These are phyloP conservation scores for Acrobeloides nanus DNA, from an alignment of 2,888 invertebrate genomes.

Conservation along the genomic window DNA sequence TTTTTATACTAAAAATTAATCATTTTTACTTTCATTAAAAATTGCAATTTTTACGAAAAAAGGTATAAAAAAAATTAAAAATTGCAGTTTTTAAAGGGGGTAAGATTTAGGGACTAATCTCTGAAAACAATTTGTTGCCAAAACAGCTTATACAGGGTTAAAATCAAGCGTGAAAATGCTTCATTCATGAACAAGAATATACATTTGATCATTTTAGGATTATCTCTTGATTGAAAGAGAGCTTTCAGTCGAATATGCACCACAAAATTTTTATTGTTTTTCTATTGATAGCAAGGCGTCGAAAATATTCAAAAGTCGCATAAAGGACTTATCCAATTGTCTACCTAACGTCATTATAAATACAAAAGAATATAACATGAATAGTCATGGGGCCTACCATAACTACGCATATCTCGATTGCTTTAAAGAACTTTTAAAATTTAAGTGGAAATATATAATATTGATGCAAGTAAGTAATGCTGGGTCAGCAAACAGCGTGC, in stretches of 20 bases:
- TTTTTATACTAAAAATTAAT: not conserved
- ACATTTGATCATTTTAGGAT: slow-evolving; percentile 1
- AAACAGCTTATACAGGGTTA: no score
- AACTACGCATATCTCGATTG: slow-evolving; percentile 8
- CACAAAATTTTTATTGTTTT: slow-evolving; percentile 9
- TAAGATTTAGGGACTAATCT: no score
- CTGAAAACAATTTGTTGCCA: no score
- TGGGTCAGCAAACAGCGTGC: not conserved
- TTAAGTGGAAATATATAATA: slow-evolving; percentile 5
- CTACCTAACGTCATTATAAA: slow-evolving; percentile 5
- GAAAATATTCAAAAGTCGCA: slow-evolving; percentile 1
- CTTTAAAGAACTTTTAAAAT: not conserved
- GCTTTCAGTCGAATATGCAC: slow-evolving; percentile 4
- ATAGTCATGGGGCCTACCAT: slow-evolving; percentile 1
- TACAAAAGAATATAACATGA: slow-evolving; percentile 5
- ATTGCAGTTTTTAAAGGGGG: no score
- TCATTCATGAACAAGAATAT: not conserved
- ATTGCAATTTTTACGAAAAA: not conserved
- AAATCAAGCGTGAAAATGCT: not conserved
- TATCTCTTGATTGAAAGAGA: slow-evolving; percentile 2
- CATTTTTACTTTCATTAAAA: not conserved
- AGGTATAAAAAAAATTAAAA: not conserved
- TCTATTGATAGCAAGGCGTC: slow-evolving; percentile 3
- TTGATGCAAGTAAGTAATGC: slow-evolving; percentile 1
- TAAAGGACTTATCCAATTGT: slow-evolving; percentile 2